Evolutionary conservation across 1,140 invertebrate species (phyloP).

Genomic region (Euwallacea similis): DNA sequence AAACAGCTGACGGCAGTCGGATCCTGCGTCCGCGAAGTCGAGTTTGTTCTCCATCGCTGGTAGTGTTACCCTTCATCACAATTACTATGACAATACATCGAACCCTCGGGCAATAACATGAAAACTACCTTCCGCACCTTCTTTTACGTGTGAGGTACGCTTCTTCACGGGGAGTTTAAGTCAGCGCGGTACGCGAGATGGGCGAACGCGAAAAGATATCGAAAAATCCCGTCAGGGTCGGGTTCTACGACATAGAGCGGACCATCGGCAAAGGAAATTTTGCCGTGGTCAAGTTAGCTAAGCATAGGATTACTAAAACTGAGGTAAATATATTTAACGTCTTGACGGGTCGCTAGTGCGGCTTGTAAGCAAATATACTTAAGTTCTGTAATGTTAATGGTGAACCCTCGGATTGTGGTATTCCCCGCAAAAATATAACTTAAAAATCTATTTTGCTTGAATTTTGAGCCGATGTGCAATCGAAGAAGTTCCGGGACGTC

Average conservation of each 20-base stretch:
- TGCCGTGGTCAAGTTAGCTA: conserved; percentile 96
- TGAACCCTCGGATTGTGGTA: too few species aligned
- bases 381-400: too few species aligned
- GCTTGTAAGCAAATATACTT: too few species aligned
- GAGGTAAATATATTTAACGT: conserved; percentile 69
- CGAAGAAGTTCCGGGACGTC: too few species aligned
- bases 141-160: conserved; percentile 1
- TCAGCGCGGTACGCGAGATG: conserved; percentile 51
- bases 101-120: conserved; percentile 28
- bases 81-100: conserved; percentile 31
- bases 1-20: conserved; percentile 36
- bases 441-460: too few species aligned
- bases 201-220: conserved; percentile 61
- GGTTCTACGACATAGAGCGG: conserved; percentile 94
- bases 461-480: too few species aligned
- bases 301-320: conserved; percentile 96
- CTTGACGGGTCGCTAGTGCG: too few species aligned
- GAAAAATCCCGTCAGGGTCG: conserved; percentile 86
- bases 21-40: conserved; percentile 17
- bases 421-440: too few species aligned
- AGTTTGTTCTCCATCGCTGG: not conserved
- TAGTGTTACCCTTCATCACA: not conserved
- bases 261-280: conserved; percentile 99
- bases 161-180: conserved; percentile 30
- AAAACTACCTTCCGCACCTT: not conserved